Evolutionary conservation across 2,797 vertebrate genomes (phyloP).

Genomic region (Macrochelys suwanniensis): DNA sequence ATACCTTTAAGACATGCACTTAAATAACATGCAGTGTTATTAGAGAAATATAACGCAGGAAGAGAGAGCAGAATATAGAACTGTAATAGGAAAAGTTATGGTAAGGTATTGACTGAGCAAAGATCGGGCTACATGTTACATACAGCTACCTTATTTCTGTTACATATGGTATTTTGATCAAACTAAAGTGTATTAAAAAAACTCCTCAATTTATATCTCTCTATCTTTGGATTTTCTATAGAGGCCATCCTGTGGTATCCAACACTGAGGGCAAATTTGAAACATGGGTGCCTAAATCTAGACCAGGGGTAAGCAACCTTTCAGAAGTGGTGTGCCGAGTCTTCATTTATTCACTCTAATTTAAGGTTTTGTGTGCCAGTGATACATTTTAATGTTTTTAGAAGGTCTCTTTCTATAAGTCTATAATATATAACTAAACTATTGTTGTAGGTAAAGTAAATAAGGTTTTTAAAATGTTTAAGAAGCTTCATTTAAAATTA

Average conservation of each 20-base stretch:
- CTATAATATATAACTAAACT: too few species aligned
- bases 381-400: too few species aligned
- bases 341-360: too few species aligned
- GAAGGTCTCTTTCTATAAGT: too few species aligned
- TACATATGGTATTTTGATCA: conserved; percentile 42
- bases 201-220: not conserved
- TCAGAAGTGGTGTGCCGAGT: too few species aligned
- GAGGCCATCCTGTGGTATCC: not conserved
- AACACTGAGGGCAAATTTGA: not conserved
- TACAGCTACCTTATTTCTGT: not conserved
- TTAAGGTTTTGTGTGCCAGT: too few species aligned
- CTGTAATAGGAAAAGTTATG: conserved; percentile 44
- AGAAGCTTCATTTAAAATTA: too few species aligned
- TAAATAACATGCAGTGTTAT: conserved; percentile 55
- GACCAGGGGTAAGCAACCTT: not conserved
- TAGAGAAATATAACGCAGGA: conserved; percentile 51
- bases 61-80: conserved; percentile 51
- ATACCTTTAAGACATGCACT: conserved; percentile 41
- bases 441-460: too few species aligned
- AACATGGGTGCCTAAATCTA: conserved; percentile 9
- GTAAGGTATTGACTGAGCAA: conserved; percentile 1
- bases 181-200: not conserved
- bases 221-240: conserved; percentile 1
- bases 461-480: too few species aligned
- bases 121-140: conserved; percentile 29